These are phyloP conservation scores for Drosophila sp. DNA, from an alignment of 1,140 invertebrate species.

Conservation along the genomic window DNA sequence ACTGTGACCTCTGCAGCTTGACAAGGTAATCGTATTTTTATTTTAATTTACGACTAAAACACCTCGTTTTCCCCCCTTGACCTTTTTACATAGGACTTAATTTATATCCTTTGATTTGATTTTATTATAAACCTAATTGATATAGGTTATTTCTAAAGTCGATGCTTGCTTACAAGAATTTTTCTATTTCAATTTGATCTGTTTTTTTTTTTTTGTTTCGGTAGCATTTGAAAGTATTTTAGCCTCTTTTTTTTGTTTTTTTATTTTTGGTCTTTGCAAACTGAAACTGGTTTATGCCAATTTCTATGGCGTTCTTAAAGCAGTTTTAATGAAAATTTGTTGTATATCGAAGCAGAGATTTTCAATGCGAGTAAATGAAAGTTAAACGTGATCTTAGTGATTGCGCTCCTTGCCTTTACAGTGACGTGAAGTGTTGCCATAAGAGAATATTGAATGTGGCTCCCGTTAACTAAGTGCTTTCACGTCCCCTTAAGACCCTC, in stretches of 20 bases:
- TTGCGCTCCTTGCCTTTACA: no score
- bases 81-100: no score
- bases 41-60: no score
- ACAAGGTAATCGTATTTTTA: no score
- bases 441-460: no score
- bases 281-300: slow-evolving; percentile 16
- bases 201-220: slow-evolving; percentile 7
- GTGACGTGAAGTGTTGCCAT: no score
- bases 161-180: not conserved
- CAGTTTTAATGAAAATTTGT: not conserved
- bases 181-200: slow-evolving; percentile 7
- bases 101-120: no score
- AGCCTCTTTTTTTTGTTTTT: not conserved
- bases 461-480: no score
- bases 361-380: not conserved
- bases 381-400: not conserved
- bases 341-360: not conserved
- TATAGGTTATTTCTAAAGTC: not conserved
- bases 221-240: slow-evolving; percentile 21
- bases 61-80: no score
- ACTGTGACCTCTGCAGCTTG: no score
- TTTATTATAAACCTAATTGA: no score
- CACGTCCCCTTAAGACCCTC: no score
- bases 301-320: slow-evolving; percentile 11
- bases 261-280: slow-evolving; percentile 16